These are phyloP conservation scores for Eubucco bourcierii DNA, from an alignment of 2,113 vertebrate species.

Conservation along the genomic window DNA sequence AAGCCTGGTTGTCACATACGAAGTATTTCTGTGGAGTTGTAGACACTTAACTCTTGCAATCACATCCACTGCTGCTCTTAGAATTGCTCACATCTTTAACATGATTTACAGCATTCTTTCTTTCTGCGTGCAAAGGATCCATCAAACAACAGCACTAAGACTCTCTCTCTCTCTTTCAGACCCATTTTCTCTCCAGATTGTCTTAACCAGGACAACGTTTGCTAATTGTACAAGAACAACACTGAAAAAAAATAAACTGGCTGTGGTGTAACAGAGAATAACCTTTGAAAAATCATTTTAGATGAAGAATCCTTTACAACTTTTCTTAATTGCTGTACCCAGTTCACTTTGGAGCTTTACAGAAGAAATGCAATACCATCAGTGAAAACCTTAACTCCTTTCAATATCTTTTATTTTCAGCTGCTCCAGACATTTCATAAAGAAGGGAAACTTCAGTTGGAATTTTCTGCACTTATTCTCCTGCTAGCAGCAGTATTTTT, in stretches of 20 bases:
- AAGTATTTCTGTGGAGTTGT: not conserved
- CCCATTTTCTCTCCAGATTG: not conserved
- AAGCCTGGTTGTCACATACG: not conserved
- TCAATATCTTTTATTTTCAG: not conserved
- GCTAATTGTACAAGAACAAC: not conserved
- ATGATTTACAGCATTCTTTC: not conserved
- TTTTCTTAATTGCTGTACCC: not conserved
- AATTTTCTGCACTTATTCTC: not conserved
- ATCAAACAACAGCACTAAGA: not conserved
- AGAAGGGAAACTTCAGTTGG: not conserved
- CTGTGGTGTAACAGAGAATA: not conserved
- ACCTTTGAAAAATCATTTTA: slow-evolving; percentile 35
- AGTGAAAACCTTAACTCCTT: not conserved
- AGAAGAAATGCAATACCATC: not conserved
- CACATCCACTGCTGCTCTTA: not conserved
- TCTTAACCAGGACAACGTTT: not conserved
- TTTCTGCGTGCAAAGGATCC: not conserved
- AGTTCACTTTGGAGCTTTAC: not conserved
- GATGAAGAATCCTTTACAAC: slow-evolving; percentile 1
- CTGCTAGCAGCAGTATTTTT: not conserved
- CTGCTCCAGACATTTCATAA: not conserved
- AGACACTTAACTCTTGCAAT: not conserved
- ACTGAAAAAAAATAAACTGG: not conserved
- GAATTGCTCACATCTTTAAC: not conserved
- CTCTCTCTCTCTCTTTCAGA: not conserved